phyloP scores from a whole-genome alignment of 2,797 vertebrate species.

The Smutsia temminckii region DNA sequence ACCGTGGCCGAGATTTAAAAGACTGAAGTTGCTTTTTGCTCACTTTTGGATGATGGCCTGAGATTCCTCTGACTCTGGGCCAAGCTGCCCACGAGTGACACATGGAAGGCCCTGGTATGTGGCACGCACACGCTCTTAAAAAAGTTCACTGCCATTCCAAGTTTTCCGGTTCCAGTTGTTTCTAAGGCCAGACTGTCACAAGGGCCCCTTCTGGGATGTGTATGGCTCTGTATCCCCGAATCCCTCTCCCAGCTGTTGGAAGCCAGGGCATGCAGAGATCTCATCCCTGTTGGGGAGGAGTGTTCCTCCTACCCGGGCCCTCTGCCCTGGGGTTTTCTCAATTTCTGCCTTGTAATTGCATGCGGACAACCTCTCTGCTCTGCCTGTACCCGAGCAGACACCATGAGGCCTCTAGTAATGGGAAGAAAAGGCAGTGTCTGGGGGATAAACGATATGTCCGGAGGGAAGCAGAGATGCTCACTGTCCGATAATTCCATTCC shows the following conservation, averaged over 20 bases:
- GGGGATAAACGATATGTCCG: not conserved
- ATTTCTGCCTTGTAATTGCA: not conserved
- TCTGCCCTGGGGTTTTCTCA: not conserved
- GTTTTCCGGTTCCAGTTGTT: accelerated
- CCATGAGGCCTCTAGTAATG: not conserved
- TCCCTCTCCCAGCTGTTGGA: not conserved
- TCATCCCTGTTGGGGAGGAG: not conserved
- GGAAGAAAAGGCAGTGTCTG: not conserved
- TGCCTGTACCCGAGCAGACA: not conserved
- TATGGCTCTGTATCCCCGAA: not conserved
- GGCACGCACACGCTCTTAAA: not conserved
- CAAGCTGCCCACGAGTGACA: not conserved
- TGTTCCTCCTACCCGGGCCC: accelerated
- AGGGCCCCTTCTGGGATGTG: not conserved
- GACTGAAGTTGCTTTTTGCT: not conserved
- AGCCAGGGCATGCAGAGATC: not conserved
- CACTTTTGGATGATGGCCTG: not conserved
- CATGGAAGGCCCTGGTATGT: not conserved
- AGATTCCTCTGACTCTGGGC: not conserved
- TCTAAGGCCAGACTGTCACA: not conserved
- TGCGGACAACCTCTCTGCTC: not conserved
- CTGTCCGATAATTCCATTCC: not conserved
- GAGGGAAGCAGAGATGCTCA: not conserved
- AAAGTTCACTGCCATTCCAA: not conserved
- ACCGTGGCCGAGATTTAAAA: not conserved